phyloP scores from a whole-genome alignment of 2,113 vertebrate species.

The Dasyurus viverrinus region DNA sequence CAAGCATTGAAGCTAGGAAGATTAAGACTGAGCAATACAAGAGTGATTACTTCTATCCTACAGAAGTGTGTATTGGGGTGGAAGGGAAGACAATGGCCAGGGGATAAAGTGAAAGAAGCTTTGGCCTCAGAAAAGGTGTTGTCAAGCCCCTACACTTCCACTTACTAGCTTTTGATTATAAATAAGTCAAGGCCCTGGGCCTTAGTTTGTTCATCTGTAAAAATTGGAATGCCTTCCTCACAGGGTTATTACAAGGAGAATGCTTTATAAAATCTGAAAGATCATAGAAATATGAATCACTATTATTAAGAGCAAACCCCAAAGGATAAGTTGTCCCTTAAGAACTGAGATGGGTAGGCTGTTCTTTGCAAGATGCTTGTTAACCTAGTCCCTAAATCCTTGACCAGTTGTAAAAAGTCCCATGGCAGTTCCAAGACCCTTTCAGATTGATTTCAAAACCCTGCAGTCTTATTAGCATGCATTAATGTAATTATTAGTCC shows the following conservation, averaged over 20 bases:
- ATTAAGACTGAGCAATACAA: background rate
- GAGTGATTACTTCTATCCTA: background rate
- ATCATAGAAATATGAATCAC: background rate
- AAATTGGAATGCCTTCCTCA: background rate
- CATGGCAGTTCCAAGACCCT: background rate
- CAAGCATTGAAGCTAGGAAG: background rate
- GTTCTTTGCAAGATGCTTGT: background rate
- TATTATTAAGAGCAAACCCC: background rate
- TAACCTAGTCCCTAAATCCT: background rate
- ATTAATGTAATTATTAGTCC: background rate
- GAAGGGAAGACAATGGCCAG: background rate
- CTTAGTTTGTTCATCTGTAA: background rate
- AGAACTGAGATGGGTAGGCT: background rate
- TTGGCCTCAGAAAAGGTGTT: slow-evolving; percentile 56
- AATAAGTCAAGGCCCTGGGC: background rate
- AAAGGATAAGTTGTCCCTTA: background rate
- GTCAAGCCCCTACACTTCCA: slow-evolving; percentile 38
- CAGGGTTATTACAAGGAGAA: background rate
- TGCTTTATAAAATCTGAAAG: background rate
- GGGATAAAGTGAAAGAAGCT: background rate
- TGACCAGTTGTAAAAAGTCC: background rate
- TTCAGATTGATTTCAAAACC: background rate
- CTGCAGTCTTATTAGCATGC: background rate
- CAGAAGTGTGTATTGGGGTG: background rate
- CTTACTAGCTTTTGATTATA: background rate